A percentile compares a stretch with the other conserved stretches of the same genome.
phyloP scores from a whole-genome alignment of 2,113 vertebrate species.

The Rhinoptilus africanus region DNA sequence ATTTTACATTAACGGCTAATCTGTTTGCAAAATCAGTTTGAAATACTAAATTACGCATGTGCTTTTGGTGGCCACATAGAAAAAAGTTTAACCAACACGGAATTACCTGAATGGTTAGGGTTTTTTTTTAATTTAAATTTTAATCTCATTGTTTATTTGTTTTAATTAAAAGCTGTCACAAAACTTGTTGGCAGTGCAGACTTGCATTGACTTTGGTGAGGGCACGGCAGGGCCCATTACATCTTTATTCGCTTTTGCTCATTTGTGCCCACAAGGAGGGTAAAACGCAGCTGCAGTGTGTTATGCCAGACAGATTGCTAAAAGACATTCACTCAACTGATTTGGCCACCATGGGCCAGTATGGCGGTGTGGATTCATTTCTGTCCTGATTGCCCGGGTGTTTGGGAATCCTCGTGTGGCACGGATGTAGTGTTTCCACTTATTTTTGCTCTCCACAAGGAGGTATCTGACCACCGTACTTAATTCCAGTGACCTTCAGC shows the following conservation, averaged over 20 bases:
- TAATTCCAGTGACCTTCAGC: background rate
- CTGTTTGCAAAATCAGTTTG: conserved; percentile 49
- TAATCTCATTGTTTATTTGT: conserved; percentile 2
- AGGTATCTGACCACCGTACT: background rate
- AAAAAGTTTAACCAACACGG: background rate
- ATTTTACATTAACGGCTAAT: conserved; percentile 53
- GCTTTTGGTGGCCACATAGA: background rate
- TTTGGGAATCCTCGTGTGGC: background rate
- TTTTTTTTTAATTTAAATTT: background rate
- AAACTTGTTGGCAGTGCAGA: background rate
- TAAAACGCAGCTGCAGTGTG: background rate
- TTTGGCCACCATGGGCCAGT: background rate
- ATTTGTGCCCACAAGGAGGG: background rate
- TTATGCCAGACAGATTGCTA: background rate
- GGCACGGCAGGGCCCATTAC: background rate
- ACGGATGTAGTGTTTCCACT: background rate
- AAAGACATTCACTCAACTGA: background rate
- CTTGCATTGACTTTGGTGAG: conserved; percentile 23
- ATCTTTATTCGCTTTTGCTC: background rate
- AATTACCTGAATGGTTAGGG: background rate
- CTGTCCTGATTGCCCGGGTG: background rate
- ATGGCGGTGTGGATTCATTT: background rate
- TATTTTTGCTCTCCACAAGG: background rate
- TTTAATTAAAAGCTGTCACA: conserved; percentile 32
- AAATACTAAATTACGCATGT: conserved; percentile 39